phyloP scores from a whole-genome alignment of 2,797 vertebrate genomes.

The Gallinago nigripennis region DNA sequence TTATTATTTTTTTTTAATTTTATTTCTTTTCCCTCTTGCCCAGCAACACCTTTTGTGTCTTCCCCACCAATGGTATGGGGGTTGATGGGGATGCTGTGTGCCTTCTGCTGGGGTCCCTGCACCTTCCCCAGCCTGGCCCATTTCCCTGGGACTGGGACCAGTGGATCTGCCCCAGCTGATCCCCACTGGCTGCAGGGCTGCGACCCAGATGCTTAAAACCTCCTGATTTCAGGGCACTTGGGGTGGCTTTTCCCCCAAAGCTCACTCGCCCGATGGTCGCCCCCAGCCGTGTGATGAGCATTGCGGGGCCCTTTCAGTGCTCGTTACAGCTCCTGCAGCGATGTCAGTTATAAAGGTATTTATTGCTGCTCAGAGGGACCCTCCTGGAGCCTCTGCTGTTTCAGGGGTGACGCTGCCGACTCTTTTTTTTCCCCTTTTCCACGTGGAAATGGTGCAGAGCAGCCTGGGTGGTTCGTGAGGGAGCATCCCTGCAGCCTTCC shows the following conservation, averaged over 20 bases:
- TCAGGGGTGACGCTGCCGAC: neutral
- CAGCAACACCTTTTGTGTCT: neutral
- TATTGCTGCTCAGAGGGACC: neutral
- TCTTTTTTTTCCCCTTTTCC: neutral
- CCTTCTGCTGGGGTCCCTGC: too few relatives aligned
- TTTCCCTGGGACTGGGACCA: accelerated
- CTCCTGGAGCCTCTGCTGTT: neutral
- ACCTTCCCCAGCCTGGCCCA: accelerated
- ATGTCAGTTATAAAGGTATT: neutral
- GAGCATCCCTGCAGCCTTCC: neutral
- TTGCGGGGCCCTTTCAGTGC: neutral
- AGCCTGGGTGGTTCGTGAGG: neutral
- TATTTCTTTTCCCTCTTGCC: neutral
- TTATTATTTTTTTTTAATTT: neutral
- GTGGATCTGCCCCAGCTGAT: neutral
- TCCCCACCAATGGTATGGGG: accelerated
- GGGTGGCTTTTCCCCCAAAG: neutral
- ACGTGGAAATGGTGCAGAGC: neutral
- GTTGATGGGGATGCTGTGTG: neutral
- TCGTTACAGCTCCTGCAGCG: accelerated
- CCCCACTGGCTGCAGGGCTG: accelerated
- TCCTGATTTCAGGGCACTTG: accelerated
- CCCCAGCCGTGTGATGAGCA: neutral
- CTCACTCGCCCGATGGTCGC: accelerated
- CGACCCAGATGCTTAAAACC: neutral